phyloP scores from a whole-genome alignment of 53 echinoderm and acorn worm species.

The Arbacia lixula region DNA sequence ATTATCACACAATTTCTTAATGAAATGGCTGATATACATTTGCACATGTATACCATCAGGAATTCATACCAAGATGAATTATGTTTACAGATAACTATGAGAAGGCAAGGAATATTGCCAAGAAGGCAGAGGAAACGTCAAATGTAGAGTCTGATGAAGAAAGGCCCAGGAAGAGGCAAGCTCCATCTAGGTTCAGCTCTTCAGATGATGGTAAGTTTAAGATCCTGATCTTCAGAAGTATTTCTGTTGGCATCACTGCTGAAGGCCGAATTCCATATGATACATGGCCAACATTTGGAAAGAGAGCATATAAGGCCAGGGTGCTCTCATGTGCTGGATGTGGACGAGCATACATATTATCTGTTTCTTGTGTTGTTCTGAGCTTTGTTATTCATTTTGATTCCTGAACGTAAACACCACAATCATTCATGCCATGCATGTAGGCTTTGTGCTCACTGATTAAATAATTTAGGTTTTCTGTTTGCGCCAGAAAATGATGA shows the following conservation, averaged over 20 bases:
- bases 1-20: background rate
- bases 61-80: constrained; percentile 27
- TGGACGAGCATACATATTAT: constrained; percentile 19
- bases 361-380: constrained; percentile 14
- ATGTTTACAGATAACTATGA: constrained; percentile 55
- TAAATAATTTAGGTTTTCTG: constrained; percentile 25
- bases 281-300: constrained; percentile 27
- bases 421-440: constrained; percentile 20
- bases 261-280: constrained; percentile 22
- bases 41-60: constrained; percentile 24
- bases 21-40: constrained; percentile 30
- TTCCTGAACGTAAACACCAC: constrained; percentile 30
- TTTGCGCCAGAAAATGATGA: constrained; percentile 20
- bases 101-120: constrained; percentile 48
- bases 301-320: constrained; percentile 23
- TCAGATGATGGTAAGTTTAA: constrained; percentile 22
- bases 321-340: constrained; percentile 30
- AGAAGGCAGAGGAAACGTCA: constrained; percentile 55
- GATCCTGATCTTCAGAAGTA: constrained; percentile 21
- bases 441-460: constrained; percentile 14
- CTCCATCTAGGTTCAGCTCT: constrained; percentile 38
- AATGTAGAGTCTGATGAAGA: constrained; percentile 46
- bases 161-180: constrained; percentile 46
- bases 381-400: constrained; percentile 28
- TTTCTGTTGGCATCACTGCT: constrained; percentile 30